A percentile compares a stretch with the other conserved stretches of the same genome.
Conservation (phyloP, 2,113 vertebrate species). For the Actinemys pallida region DNA sequence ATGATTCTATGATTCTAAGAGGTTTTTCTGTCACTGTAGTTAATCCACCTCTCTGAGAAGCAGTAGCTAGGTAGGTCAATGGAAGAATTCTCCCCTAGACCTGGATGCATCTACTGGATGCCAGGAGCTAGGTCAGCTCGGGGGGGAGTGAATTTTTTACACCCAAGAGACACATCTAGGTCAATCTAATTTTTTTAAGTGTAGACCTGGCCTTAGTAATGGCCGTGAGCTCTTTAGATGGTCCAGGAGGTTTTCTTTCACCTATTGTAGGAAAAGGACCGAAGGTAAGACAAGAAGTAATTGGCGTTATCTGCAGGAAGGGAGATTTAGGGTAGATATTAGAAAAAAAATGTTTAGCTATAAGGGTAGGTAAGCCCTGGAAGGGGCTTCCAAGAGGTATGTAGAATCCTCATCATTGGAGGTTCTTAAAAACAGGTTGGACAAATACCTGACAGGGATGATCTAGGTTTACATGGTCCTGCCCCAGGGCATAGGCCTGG, state of each 20-base stretch:
- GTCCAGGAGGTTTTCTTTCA: background rate
- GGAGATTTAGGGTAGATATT: background rate
- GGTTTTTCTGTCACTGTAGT: background rate
- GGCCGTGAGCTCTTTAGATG: rapidly evolving
- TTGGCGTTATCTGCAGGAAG: background rate
- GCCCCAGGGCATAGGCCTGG: background rate
- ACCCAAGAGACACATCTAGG: background rate
- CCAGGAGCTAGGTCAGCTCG: too few relatives aligned
- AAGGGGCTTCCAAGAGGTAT: background rate
- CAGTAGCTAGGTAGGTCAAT: background rate
- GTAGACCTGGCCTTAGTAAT: background rate
- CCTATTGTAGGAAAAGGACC: rapidly evolving
- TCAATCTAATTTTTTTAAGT: background rate
- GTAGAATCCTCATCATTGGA: background rate
- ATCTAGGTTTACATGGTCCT: background rate
- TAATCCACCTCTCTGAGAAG: background rate
- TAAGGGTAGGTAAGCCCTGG: background rate
- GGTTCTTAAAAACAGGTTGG: background rate
- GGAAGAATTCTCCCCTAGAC: background rate
- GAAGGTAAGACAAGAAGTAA: background rate
- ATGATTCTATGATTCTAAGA: too few relatives aligned
- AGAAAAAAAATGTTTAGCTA: background rate
- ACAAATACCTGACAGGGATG: background rate
- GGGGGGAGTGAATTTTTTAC: too few relatives aligned
- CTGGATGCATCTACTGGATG: too few relatives aligned